Evolutionary conservation across 2,797 vertebrate genomes (phyloP).

Genomic region (Urophycis tenuis): DNA sequence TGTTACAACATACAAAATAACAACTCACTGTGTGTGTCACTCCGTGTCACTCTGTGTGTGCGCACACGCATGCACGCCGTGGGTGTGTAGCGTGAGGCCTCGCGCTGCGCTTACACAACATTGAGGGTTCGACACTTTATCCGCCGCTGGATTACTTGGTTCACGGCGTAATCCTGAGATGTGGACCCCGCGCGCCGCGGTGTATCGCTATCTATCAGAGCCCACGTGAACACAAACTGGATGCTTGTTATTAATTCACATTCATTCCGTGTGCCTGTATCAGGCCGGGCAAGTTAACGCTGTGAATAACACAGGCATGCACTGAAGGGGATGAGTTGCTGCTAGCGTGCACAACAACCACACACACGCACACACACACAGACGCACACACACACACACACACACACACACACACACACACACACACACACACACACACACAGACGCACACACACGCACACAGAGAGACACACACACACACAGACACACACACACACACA

Average conservation of each 20-base stretch:
- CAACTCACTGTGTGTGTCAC: neutral
- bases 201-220: neutral
- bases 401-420: neutral
- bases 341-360: neutral
- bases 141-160: neutral
- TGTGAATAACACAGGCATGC: neutral
- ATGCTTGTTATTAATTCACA: neutral
- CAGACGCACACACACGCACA: no score
- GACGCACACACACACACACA: conserved; percentile 9
- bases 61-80: neutral
- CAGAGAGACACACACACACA: no score
- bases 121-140: neutral
- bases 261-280: neutral
- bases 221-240: neutral
- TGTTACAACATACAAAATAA: neutral
- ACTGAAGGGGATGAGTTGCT: neutral
- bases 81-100: neutral
- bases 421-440: conserved; percentile 4
- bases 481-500: no score
- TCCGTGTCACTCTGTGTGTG: neutral
- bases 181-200: neutral
- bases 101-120: neutral
- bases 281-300: neutral
- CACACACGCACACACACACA: conserved; percentile 12
- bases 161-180: neutral